These are phyloP conservation scores for Aselliscus stoliczkanus DNA, from an alignment of 2,797 vertebrate genomes.

Conservation along the genomic window DNA sequence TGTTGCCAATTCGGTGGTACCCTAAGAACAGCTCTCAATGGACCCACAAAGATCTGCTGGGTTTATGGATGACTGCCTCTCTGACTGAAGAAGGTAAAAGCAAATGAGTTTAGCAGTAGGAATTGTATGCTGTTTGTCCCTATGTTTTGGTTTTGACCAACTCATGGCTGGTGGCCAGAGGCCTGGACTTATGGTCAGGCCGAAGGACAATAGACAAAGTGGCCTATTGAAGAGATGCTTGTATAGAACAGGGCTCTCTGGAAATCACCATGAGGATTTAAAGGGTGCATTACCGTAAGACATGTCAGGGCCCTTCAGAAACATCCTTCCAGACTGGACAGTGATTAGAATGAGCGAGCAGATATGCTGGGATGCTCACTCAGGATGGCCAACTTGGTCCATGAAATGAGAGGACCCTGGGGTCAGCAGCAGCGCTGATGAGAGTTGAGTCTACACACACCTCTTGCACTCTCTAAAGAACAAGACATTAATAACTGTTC, in stretches of 20 bases:
- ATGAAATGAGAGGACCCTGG: not conserved
- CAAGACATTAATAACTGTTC: no score
- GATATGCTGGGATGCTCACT: not conserved
- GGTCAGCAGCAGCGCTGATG: no score
- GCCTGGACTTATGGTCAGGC: not conserved
- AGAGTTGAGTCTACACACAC: no score
- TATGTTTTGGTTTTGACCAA: not conserved
- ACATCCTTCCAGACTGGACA: not conserved
- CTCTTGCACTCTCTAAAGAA: no score
- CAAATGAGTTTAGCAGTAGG: not conserved
- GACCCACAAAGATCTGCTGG: not conserved
- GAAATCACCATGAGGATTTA: not conserved
- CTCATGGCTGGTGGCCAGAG: not conserved
- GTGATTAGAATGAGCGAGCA: not conserved
- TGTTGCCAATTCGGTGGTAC: not conserved
- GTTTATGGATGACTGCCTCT: not conserved
- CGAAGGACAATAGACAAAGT: not conserved
- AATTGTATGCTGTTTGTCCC: not conserved
- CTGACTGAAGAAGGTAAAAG: not conserved
- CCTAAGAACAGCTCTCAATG: not conserved
- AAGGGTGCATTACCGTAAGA: not conserved
- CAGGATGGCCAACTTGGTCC: not conserved
- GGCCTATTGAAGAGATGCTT: not conserved
- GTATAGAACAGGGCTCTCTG: not conserved
- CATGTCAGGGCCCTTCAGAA: not conserved